Evolutionary conservation across 2,113 vertebrate species (phyloP).

Genomic region (Actinemys pallida): DNA sequence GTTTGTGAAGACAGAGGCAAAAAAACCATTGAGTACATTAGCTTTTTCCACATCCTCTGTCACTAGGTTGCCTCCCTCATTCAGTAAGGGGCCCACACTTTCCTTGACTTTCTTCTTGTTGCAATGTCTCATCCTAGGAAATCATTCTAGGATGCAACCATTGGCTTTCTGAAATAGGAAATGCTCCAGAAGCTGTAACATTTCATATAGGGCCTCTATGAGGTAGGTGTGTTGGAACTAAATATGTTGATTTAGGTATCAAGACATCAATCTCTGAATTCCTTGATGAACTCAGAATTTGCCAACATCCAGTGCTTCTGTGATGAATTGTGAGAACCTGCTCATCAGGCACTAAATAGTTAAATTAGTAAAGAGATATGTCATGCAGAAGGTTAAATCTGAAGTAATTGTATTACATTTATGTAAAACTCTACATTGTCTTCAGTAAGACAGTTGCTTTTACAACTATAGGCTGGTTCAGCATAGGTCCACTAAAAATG

Average conservation of each 20-base stretch:
- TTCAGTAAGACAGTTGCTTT: not conserved
- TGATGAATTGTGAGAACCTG: not conserved
- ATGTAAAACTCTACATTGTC: not conserved
- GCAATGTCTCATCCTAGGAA: not conserved
- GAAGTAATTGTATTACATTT: not conserved
- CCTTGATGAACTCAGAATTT: not conserved
- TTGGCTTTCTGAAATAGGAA: not conserved
- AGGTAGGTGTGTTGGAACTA: not conserved
- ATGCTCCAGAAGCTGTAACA: not conserved
- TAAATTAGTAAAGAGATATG: not conserved
- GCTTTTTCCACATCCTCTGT: too few relatives aligned
- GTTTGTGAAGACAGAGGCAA: too few relatives aligned
- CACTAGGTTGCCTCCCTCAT: too few relatives aligned
- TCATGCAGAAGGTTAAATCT: not conserved
- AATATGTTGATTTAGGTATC: not conserved
- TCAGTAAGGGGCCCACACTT: too few relatives aligned
- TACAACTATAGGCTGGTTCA: not conserved
- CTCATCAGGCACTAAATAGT: not conserved
- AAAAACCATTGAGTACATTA: too few relatives aligned
- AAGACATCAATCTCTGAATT: not conserved
- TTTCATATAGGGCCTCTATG: not conserved
- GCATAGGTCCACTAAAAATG: not conserved
- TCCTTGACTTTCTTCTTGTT: too few relatives aligned
- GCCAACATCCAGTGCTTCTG: not conserved
- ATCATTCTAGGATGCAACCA: not conserved